These are phyloP conservation scores for Scopus umbretta DNA, from an alignment of 2,113 vertebrate species.

Conservation along the genomic window DNA sequence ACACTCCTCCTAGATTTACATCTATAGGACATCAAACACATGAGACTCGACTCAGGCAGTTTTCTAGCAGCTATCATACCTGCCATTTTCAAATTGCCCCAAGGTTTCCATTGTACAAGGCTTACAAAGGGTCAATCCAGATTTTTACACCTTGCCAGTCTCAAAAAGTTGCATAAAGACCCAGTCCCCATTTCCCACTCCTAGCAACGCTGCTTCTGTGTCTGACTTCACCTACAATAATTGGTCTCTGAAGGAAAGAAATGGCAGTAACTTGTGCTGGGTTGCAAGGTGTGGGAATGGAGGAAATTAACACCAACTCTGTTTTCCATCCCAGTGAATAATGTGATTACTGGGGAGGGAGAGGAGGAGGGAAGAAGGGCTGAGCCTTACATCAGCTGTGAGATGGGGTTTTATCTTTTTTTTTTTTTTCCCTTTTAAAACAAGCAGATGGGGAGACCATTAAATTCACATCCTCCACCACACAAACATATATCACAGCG, in stretches of 20 bases:
- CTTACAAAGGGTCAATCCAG: not conserved
- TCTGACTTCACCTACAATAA: slow-evolving; percentile 71
- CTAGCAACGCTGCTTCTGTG: slow-evolving; percentile 70
- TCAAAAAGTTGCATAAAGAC: not conserved
- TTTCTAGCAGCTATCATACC: accelerated
- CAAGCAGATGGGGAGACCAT: not conserved
- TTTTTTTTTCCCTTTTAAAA: not conserved
- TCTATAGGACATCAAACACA: accelerated
- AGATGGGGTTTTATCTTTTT: not conserved
- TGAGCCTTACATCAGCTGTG: not conserved
- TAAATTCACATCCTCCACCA: not conserved
- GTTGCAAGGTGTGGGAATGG: not conserved
- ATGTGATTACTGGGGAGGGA: not conserved
- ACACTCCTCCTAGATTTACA: not conserved
- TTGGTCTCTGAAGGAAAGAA: slow-evolving; percentile 76
- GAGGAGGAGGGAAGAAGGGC: not conserved
- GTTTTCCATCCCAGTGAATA: slow-evolving; percentile 26
- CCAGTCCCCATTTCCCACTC: slow-evolving; percentile 20
- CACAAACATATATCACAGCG: not conserved
- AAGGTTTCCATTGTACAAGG: not conserved
- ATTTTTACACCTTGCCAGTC: not conserved
- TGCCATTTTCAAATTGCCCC: not conserved
- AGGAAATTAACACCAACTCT: not conserved
- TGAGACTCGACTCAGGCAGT: accelerated
- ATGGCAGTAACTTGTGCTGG: not conserved